These are phyloP conservation scores for Drosophila neocordata DNA, from an alignment of 1,140 invertebrate species.

Conservation along the genomic window DNA sequence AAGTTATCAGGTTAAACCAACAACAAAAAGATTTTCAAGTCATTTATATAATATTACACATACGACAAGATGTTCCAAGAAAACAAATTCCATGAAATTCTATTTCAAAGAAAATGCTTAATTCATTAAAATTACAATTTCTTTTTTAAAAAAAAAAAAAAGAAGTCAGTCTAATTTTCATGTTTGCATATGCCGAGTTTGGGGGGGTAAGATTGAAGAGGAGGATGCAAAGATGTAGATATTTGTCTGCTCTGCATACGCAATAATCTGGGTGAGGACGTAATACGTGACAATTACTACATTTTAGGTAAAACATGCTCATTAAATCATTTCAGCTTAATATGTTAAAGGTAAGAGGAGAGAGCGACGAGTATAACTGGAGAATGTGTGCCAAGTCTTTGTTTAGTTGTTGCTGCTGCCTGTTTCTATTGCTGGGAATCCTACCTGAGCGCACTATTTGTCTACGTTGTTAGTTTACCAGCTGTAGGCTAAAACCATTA, in stretches of 20 bases:
- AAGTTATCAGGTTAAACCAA: background rate
- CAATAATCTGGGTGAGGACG: constrained; percentile 75
- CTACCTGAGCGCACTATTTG: constrained; percentile 52
- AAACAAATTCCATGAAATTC: background rate
- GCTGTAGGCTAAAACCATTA: constrained; percentile 56
- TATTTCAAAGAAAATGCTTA: no score
- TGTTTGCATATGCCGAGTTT: constrained; percentile 53
- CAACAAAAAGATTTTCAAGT: no score
- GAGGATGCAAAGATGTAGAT: constrained; percentile 65
- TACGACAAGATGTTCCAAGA: no score
- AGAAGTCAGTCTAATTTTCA: constrained; percentile 4
- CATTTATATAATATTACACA: no score
- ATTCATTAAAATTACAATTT: background rate
- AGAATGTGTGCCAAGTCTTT: constrained; percentile 67
- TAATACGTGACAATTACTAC: constrained; percentile 81
- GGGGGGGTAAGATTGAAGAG: background rate
- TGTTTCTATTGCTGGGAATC: constrained; percentile 29
- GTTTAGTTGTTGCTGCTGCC: constrained; percentile 37
- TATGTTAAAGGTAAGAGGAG: constrained; percentile 41
- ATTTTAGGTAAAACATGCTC: constrained; percentile 78
- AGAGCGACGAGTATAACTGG: constrained; percentile 23
- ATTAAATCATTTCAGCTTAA: constrained; percentile 79
- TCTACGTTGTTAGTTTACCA: constrained; percentile 31
- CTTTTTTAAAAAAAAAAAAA: background rate
- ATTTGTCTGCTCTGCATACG: constrained; percentile 66